phyloP scores from a whole-genome alignment of 2,797 vertebrate genomes.

The Urosaurus nigricauda region DNA sequence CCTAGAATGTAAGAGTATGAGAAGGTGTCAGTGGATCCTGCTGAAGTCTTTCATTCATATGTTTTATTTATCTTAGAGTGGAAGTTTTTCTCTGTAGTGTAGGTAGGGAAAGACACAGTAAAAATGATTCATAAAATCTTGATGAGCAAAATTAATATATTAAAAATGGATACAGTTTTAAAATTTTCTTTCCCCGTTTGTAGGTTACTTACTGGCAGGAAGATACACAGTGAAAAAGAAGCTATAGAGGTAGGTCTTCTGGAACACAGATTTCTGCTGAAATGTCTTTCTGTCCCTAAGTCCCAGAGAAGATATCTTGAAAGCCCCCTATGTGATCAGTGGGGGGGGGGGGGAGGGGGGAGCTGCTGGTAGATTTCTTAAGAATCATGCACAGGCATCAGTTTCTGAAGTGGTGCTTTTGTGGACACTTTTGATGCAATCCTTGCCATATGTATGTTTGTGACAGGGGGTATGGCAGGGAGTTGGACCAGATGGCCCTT shows the following conservation, averaged over 20 bases:
- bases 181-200: conserved; percentile 42
- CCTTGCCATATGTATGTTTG: background rate
- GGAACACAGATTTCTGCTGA: background rate
- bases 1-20: background rate
- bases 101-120: background rate
- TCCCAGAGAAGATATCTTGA: background rate
- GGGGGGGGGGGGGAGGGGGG: background rate
- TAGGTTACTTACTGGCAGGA: conserved; percentile 93
- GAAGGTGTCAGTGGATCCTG: background rate
- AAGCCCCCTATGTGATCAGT: background rate
- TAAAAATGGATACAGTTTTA: background rate
- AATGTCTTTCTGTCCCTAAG: background rate
- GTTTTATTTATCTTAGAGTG: background rate
- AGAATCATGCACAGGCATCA: background rate
- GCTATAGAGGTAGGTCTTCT: conserved; percentile 86
- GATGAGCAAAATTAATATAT: background rate
- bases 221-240: conserved; percentile 94
- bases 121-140: conserved; percentile 25
- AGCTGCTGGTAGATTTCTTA: background rate
- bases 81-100: background rate
- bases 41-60: background rate
- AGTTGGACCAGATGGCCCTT: too few relatives aligned
- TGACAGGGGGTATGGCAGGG: too few relatives aligned
- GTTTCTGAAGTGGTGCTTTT: background rate
- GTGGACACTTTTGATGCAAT: background rate